Conservation (phyloP, 2,888 invertebrate species). For the Drosophila demipolita region DNA sequence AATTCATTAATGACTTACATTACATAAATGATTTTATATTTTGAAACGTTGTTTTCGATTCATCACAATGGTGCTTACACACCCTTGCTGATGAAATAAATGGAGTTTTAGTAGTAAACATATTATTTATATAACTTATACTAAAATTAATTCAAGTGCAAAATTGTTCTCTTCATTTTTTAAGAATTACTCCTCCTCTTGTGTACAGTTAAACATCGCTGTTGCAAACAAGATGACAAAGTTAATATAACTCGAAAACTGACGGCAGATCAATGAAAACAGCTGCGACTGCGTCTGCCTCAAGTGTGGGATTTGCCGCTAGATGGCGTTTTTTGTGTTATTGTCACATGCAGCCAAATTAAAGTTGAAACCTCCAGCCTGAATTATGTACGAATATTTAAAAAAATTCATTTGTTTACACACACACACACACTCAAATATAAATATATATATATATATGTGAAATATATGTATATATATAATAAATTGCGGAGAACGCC, state of each 20-base stretch:
- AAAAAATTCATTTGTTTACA: constrained; percentile 38
- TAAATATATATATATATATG: background rate
- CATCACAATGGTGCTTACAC: constrained; percentile 11
- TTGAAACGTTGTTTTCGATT: constrained; percentile 10
- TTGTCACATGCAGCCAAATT: background rate
- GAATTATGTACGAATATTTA: constrained; percentile 39
- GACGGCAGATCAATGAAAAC: constrained; percentile 14
- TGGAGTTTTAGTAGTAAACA: background rate
- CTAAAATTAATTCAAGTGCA: background rate
- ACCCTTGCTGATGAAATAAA: constrained; percentile 3
- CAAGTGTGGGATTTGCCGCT: constrained; percentile 10
- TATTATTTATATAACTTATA: background rate
- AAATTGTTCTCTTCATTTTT: background rate
- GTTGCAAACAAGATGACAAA: background rate
- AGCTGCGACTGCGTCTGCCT: constrained; percentile 22
- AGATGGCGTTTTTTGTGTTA: constrained; percentile 28
- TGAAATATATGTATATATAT: constrained; percentile 5
- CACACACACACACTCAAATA: background rate
- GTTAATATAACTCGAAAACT: background rate
- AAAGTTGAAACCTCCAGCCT: constrained; percentile 17
- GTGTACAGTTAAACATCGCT: background rate
- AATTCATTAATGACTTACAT: background rate
- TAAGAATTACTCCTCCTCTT: background rate
- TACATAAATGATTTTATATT: background rate
- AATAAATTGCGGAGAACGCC: constrained; percentile 45